A percentile compares a stretch with the other conserved stretches of the same genome.
These are phyloP conservation scores for Diogma glabrata DNA, from an alignment of 2,888 invertebrate genomes.

Conservation along the genomic window DNA sequence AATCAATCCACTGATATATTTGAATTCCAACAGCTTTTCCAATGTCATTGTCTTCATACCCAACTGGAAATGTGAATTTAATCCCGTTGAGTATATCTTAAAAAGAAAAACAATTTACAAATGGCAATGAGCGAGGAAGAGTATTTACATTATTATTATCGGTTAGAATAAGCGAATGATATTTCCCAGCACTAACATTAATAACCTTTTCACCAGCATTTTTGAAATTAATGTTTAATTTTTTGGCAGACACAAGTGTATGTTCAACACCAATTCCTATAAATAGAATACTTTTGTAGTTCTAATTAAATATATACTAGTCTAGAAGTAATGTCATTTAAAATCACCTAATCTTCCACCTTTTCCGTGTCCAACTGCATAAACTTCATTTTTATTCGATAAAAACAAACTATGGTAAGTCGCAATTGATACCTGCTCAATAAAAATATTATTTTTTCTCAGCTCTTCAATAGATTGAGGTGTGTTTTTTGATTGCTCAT, in stretches of 20 bases:
- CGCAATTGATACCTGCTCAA: conserved; percentile 44
- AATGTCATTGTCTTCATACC: conserved; percentile 45
- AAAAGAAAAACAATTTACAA: conserved; percentile 7
- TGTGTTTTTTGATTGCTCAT: conserved; percentile 46
- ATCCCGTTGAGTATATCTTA: conserved; percentile 48
- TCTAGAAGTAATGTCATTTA: too few relatives aligned
- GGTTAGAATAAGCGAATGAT: conserved; percentile 33
- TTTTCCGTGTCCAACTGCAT: conserved; percentile 70
- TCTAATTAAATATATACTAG: too few relatives aligned
- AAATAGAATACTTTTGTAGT: too few relatives aligned
- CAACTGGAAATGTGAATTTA: conserved; percentile 52
- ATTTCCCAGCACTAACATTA: conserved; percentile 29
- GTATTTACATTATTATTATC: conserved; percentile 21
- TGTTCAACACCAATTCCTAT: conserved; percentile 50
- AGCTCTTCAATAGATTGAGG: conserved; percentile 60
- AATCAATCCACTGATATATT: conserved; percentile 24
- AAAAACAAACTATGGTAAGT: conserved; percentile 33
- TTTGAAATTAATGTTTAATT: conserved; percentile 24
- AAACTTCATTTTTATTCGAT: conserved; percentile 39
- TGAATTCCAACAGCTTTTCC: conserved; percentile 31
- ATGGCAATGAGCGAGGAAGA: conserved; percentile 1
- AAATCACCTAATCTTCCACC: conserved; percentile 67
- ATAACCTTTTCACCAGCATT: conserved; percentile 28
- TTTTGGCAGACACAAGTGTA: conserved; percentile 30
- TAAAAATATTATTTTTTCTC: conserved; percentile 44